These are phyloP conservation scores for Salvator merianae DNA, from an alignment of 2,113 vertebrate genomes.

Conservation along the genomic window DNA sequence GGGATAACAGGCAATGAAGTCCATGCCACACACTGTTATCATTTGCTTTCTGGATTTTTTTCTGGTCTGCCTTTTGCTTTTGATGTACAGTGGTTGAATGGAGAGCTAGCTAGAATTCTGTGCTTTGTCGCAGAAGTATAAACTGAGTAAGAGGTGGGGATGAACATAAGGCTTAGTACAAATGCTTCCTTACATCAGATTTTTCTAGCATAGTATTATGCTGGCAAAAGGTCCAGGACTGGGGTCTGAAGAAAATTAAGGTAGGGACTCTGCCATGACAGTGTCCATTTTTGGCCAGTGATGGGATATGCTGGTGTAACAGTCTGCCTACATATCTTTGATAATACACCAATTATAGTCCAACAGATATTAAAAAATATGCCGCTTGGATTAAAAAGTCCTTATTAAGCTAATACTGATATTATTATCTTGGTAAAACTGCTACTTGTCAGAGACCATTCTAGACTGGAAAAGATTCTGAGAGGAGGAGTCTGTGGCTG, in stretches of 20 bases:
- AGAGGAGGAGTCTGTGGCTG: too few species aligned
- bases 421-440: background rate
- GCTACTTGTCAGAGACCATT: background rate
- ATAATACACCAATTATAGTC: too few species aligned
- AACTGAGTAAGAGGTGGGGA: background rate
- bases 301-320: background rate
- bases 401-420: background rate
- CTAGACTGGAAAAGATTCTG: background rate
- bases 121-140: background rate
- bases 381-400: background rate
- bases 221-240: background rate
- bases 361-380: too few species aligned
- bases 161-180: background rate
- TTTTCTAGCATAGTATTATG: background rate
- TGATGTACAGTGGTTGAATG: too few species aligned
- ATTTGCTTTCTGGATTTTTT: too few species aligned
- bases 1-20: too few species aligned
- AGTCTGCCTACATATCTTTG: background rate
- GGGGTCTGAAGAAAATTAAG: background rate
- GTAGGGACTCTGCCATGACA: background rate
- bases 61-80: too few species aligned
- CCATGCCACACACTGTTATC: too few species aligned
- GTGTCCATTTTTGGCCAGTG: background rate
- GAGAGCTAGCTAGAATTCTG: too few species aligned
- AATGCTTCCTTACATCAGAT: background rate